phyloP scores from a whole-genome alignment of 2,888 invertebrate species.

The Capitulum mitella region DNA sequence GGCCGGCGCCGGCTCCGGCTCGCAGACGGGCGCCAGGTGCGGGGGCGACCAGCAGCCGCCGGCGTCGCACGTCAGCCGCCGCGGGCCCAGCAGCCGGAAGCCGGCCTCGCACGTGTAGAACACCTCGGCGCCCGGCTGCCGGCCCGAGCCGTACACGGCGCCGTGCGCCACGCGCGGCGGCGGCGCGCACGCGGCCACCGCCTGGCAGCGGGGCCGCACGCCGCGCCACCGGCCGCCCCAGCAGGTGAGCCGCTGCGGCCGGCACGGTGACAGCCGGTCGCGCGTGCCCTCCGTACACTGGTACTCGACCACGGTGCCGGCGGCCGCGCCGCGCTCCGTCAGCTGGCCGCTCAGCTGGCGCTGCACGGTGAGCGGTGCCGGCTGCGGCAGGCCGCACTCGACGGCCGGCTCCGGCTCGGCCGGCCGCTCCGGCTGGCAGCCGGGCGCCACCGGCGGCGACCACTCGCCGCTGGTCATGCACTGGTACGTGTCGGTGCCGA shows the following conservation, averaged over 20 bases:
- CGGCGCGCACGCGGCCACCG: not conserved
- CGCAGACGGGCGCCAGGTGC: slow-evolving; percentile 36
- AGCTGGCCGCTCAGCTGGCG: slow-evolving; percentile 33
- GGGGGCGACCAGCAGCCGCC: slow-evolving; percentile 45
- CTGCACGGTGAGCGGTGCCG: slow-evolving; percentile 28
- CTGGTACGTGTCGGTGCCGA: slow-evolving; percentile 29
- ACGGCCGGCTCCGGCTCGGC: not conserved
- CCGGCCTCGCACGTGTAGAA: slow-evolving; percentile 46
- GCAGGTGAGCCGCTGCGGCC: slow-evolving; percentile 32
- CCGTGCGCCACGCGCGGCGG: not conserved
- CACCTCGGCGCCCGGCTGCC: slow-evolving; percentile 36
- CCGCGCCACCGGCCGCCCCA: slow-evolving; percentile 34
- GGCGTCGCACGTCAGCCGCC: slow-evolving; percentile 42
- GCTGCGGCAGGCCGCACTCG: slow-evolving; percentile 31
- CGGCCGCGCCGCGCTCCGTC: slow-evolving; percentile 31
- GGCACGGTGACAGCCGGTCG: slow-evolving; percentile 33
- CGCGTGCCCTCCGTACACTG: slow-evolving; percentile 32
- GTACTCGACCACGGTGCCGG: slow-evolving; percentile 34
- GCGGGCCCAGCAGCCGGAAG: slow-evolving; percentile 43
- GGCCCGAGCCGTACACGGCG: slow-evolving; percentile 3
- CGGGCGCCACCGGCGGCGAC: slow-evolving; percentile 29
- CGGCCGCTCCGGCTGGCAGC: slow-evolving; percentile 21
- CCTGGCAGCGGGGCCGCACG: slow-evolving; percentile 28
- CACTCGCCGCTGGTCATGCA: slow-evolving; percentile 29
- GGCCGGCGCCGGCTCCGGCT: slow-evolving; percentile 22